Conservation (phyloP, 2,113 vertebrate genomes). For the Natator depressus region DNA sequence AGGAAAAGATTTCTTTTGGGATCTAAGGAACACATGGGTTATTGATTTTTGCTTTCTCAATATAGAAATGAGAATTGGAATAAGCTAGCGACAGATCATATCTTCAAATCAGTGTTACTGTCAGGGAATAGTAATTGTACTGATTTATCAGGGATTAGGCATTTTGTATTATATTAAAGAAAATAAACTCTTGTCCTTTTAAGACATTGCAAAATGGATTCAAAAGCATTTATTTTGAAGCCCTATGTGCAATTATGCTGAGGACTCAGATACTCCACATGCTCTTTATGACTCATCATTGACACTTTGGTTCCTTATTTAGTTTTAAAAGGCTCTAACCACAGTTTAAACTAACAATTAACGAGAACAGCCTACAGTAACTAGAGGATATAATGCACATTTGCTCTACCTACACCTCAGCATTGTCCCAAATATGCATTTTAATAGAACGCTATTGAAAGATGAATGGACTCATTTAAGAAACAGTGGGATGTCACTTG, state of each 20-base stretch:
- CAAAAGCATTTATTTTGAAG: background rate
- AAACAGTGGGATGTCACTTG: constrained; percentile 45
- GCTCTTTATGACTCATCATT: background rate
- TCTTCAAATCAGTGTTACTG: background rate
- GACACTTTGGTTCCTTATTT: background rate
- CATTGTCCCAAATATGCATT: background rate
- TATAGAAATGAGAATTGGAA: constrained; percentile 14
- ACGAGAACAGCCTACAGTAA: background rate
- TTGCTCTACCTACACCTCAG: background rate
- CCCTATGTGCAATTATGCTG: background rate
- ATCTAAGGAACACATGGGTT: background rate
- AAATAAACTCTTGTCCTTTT: constrained; percentile 13
- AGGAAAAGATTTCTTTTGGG: background rate
- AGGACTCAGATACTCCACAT: background rate
- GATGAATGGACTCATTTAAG: constrained; percentile 58
- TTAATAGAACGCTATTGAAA: constrained; percentile 1
- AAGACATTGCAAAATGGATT: background rate
- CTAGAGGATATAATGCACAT: background rate
- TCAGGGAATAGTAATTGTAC: constrained; percentile 24
- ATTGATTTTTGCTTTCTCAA: constrained; percentile 20
- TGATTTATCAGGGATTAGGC: constrained; percentile 14
- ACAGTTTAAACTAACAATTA: background rate
- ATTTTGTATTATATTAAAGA: constrained; percentile 10
- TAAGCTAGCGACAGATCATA: background rate
- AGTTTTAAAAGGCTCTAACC: constrained; percentile 7